Conservation (phyloP, 2,888 invertebrate species). For the Drosophila falleni region DNA sequence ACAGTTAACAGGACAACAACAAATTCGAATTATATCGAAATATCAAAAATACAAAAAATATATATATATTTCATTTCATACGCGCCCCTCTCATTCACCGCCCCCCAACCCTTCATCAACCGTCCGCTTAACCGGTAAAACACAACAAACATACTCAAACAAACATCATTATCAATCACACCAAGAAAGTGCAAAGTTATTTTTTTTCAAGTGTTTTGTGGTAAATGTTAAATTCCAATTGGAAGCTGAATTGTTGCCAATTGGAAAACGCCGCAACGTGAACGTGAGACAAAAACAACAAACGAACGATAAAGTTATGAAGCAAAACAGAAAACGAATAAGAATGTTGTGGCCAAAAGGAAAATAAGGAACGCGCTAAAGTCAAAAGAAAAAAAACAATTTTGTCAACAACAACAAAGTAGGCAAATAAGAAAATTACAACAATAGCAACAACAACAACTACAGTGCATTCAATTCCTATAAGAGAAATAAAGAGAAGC, state of each 20-base stretch:
- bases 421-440: constrained; percentile 48
- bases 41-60: background rate
- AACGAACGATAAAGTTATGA: constrained; percentile 44
- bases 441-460: constrained; percentile 34
- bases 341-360: constrained; percentile 22
- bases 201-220: constrained; percentile 60
- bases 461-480: constrained; percentile 63
- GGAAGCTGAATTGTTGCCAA: constrained; percentile 43
- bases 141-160: constrained; percentile 4
- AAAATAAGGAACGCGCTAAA: constrained; percentile 37
- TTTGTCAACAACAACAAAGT: constrained; percentile 34
- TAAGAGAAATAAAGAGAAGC: constrained; percentile 12
- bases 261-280: constrained; percentile 47
- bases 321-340: constrained; percentile 43
- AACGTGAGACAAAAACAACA: constrained; percentile 45
- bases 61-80: background rate
- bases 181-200: constrained; percentile 43
- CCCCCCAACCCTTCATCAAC: background rate
- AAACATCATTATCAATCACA: constrained; percentile 3
- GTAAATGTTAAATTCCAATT: constrained; percentile 47
- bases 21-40: constrained; percentile 13
- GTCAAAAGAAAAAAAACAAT: constrained; percentile 25
- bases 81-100: background rate
- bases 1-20: constrained; percentile 44
- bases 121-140: constrained; percentile 14